These are phyloP conservation scores for Ptilodon capucinus DNA, from an alignment of 2,888 invertebrate genomes.

Conservation along the genomic window DNA sequence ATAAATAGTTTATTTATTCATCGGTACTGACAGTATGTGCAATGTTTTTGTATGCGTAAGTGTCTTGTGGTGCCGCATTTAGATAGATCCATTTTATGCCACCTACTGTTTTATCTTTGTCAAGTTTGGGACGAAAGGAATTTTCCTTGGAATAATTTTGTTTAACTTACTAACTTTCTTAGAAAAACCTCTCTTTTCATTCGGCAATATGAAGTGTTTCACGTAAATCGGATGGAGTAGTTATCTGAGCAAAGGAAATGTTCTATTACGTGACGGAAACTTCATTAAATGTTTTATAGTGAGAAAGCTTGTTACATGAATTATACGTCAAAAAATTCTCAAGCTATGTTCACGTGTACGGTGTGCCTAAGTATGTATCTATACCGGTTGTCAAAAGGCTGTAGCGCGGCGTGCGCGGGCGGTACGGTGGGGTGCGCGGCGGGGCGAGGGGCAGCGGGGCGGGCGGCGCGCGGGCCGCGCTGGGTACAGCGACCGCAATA, in stretches of 20 bases:
- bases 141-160: too few relatives aligned
- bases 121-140: too few relatives aligned
- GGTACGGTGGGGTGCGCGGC: slow-evolving; percentile 31
- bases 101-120: background rate
- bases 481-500: slow-evolving; percentile 81
- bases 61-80: background rate
- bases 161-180: too few relatives aligned
- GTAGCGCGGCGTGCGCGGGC: slow-evolving; percentile 33
- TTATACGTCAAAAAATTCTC: slow-evolving; percentile 77
- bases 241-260: slow-evolving; percentile 10
- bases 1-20: slow-evolving; percentile 24
- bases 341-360: slow-evolving; percentile 60
- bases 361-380: slow-evolving; percentile 53
- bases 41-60: background rate
- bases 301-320: slow-evolving; percentile 70
- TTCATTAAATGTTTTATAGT: slow-evolving; percentile 61
- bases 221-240: slow-evolving; percentile 24
- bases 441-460: slow-evolving; percentile 35
- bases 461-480: slow-evolving; percentile 25
- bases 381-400: slow-evolving; percentile 80
- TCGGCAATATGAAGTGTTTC: too few relatives aligned
- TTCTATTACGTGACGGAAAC: slow-evolving; percentile 31
- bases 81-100: background rate
- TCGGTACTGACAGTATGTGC: slow-evolving; percentile 7
- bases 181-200: too few relatives aligned